phyloP scores from a whole-genome alignment of 2,797 vertebrate species.

The Myotis pilosus region DNA sequence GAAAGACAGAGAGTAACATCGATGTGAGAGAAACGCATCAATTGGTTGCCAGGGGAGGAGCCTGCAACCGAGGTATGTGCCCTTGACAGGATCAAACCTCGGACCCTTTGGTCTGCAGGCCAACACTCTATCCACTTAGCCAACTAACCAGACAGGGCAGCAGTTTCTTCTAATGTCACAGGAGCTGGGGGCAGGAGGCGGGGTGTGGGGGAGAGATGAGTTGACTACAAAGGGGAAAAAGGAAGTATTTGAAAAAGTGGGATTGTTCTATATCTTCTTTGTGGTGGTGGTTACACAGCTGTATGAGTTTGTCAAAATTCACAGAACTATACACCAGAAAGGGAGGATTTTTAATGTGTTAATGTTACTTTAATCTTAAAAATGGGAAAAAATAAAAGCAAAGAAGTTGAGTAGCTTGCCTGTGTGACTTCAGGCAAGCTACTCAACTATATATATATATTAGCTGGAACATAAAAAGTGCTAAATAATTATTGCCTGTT shows the following conservation, averaged over 20 bases:
- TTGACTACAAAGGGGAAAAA: not conserved
- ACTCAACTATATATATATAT: not conserved
- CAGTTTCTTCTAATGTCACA: not conserved
- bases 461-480: not conserved
- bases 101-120: too few relatives aligned
- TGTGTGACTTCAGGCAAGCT: not conserved
- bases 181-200: not conserved
- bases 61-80: too few relatives aligned
- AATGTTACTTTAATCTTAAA: slow-evolving; percentile 20
- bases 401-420: too few relatives aligned
- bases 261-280: not conserved
- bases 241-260: not conserved
- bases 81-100: too few relatives aligned
- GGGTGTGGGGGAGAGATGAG: too few relatives aligned
- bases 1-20: too few relatives aligned
- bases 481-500: not conserved
- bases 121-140: too few relatives aligned
- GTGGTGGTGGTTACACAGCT: not conserved
- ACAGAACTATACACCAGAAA: not conserved
- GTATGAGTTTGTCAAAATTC: not conserved
- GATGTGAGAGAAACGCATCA: too few relatives aligned
- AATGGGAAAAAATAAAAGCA: not conserved
- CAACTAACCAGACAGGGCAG: too few relatives aligned
- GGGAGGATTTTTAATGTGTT: not conserved
- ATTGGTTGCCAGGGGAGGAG: too few relatives aligned